phyloP scores from a whole-genome alignment of 23 tunicate species.

The Halocynthia aurantium region DNA sequence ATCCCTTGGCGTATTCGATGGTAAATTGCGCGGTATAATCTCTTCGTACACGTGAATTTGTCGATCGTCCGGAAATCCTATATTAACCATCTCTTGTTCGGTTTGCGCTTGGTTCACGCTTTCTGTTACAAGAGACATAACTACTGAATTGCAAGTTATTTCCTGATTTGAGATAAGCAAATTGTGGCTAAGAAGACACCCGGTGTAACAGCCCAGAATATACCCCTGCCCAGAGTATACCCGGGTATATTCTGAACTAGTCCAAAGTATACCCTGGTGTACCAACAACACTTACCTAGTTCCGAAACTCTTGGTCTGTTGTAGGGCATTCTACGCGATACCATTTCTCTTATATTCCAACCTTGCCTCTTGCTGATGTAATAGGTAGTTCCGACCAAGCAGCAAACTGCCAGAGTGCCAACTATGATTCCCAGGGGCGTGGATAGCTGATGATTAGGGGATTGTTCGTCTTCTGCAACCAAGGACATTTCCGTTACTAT shows the following conservation, averaged over 20 bases:
- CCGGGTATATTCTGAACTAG: no score
- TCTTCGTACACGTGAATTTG: slow-evolving; percentile 31
- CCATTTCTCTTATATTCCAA: slow-evolving; percentile 2
- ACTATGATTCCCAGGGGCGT: not conserved
- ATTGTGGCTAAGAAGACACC: not conserved
- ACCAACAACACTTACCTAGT: not conserved
- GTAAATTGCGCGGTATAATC: slow-evolving; percentile 1
- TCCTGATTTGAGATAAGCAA: no score
- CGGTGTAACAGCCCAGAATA: no score
- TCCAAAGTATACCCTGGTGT: no score
- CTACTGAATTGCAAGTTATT: no score
- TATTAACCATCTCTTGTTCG: no score
- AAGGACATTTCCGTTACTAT: no score
- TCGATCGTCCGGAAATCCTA: not conserved
- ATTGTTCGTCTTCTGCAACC: no score
- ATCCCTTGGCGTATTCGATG: not conserved
- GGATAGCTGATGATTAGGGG: not conserved
- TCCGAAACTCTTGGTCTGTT: not conserved
- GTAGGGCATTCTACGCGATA: slow-evolving; percentile 5
- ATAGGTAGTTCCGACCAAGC: not conserved
- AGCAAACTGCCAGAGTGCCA: not conserved
- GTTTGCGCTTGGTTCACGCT: no score
- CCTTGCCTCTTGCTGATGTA: slow-evolving; percentile 1
- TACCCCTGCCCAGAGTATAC: no score
- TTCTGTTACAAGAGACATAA: no score